Evolutionary conservation across 2,113 vertebrate genomes (phyloP).

Genomic region (Amazona guildingii): DNA sequence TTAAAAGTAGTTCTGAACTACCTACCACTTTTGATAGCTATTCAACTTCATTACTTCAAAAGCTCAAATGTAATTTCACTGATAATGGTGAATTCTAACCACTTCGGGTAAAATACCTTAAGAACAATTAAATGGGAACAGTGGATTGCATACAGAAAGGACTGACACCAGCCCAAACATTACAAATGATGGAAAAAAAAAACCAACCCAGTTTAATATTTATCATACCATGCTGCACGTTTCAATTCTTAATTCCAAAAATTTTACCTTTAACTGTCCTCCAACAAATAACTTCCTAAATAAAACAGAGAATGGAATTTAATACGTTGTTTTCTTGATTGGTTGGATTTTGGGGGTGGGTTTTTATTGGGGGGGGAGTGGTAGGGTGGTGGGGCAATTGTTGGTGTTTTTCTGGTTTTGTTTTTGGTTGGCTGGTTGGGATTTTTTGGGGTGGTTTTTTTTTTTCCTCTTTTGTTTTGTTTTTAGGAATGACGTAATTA

Average conservation of each 20-base stretch:
- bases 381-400: no score
- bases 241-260: not conserved
- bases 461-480: not conserved
- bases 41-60: not conserved
- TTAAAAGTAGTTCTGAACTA: not conserved
- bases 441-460: not conserved
- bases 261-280: not conserved
- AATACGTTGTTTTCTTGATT: not conserved
- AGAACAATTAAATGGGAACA: not conserved
- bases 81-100: not conserved
- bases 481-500: not conserved
- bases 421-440: not conserved
- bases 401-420: not conserved
- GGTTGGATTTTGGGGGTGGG: not conserved
- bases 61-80: not conserved
- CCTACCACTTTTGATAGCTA: not conserved
- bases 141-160: not conserved
- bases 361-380: not conserved
- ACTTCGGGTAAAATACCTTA: not conserved
- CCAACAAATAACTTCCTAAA: not conserved
- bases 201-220: not conserved
- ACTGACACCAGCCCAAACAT: not conserved
- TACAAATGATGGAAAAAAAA: not conserved
- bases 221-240: not conserved
- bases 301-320: not conserved